Evolutionary conservation across 92 coral and sea anemone genomes (phyloP), one percentile per base, ranked within the genome.

Genomic region (Heteractis magnifica): DNA sequence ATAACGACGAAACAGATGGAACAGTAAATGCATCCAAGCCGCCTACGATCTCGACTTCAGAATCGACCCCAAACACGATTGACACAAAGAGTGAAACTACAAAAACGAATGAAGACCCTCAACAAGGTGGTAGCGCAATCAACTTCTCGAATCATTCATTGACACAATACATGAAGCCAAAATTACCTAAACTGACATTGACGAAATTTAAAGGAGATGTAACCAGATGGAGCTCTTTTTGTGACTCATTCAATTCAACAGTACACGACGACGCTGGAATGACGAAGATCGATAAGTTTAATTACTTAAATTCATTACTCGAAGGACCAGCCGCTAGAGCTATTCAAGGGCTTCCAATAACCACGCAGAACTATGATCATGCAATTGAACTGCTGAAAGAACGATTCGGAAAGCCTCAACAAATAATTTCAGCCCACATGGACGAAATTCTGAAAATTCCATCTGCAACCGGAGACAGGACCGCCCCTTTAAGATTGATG

Each of bases 371-470:
- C 65, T 85, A 91, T 77, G 83, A 82, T 3, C 65, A 71, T 1
- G 89, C 88, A 8, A 75, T 88, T 6, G 86, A 56, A 14, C n/a
- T 85, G 15, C 83, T 91, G 16, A 34, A 78, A 18, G 77, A 90
- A 64, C 48, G 88, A 21, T 87, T 79, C 53, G 93, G 93, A 18
- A 82, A 56, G 50, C 77, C 87, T 4, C 87, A 88, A 53, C 90
- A 88, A 52, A 84, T 88, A 6, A 88, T 84, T 20, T 49, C 89
- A 8, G 86, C 84, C 0, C 92, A 89, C 70, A 91, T 91, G 89
- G 94, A 91, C 53, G 94, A 85, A 65, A 41, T 87, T 0, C 50
- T 84, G 15, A 91, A 91, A 65, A 72, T 87, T 3, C 82, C 81
- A 16, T 74, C 49, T 1, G 51, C 87, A 4, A 52, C 65, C 6